Percentiles rank a stretch among this genome's conserved stretches.
Evolutionary conservation across 2,888 invertebrate species (phyloP).

Genomic region (Gari tellinella): DNA sequence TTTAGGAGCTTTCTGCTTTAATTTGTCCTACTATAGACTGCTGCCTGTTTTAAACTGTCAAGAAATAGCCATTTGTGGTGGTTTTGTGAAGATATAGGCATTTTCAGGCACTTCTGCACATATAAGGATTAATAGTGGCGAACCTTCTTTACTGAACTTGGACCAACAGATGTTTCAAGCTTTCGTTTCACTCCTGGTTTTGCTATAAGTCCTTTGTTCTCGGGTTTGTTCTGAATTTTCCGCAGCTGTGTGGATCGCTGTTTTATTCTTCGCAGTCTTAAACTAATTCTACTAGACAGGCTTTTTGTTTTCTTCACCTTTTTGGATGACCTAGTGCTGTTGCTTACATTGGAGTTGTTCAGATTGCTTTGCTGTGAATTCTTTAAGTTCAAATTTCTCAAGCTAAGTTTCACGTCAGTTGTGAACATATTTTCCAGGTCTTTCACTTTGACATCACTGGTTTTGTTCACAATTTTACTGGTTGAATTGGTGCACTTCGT

Average conservation of each 20-base stretch:
- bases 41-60: too few relatives aligned
- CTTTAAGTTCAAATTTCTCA: conserved; percentile 38
- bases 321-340: conserved; percentile 26
- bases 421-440: conserved; percentile 54
- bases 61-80: too few relatives aligned
- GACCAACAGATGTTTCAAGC: conserved; percentile 44
- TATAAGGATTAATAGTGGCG: conserved; percentile 12
- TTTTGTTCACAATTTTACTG: conserved; percentile 25
- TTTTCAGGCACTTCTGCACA: too few relatives aligned
- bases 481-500: conserved; percentile 42
- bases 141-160: conserved; percentile 53
- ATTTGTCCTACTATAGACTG: too few relatives aligned
- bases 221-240: conserved; percentile 34
- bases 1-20: too few relatives aligned
- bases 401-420: conserved; percentile 39
- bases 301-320: conserved; percentile 39
- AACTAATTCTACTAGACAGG: conserved; percentile 55
- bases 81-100: too few relatives aligned
- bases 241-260: conserved; percentile 30
- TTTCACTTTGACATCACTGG: conserved; percentile 35
- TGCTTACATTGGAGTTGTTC: conserved; percentile 44
- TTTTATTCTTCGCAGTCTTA: conserved; percentile 46
- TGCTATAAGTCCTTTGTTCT: conserved; percentile 58
- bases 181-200: conserved; percentile 62
- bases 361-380: conserved; percentile 24